Evolutionary conservation across 1,140 invertebrate species (phyloP), one percentile per base, ranked within the genome.

Genomic region (Diplogasteroides magnus): DNA sequence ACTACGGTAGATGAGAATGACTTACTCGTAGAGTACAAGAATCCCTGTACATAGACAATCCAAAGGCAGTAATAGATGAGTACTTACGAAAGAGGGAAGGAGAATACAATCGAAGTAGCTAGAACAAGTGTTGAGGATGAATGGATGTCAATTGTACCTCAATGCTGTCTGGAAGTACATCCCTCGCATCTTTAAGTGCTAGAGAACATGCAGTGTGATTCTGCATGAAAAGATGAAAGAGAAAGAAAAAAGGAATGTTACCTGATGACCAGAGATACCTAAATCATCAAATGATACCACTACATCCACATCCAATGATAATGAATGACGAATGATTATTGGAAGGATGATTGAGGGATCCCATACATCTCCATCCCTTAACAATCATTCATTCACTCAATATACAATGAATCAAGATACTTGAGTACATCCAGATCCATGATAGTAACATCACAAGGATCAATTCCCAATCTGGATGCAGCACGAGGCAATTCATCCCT

Each of bases 401-500:
- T n/a, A n/a, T n/a, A n/a, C n/a, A n/a, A n/a, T n/a, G n/a, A n/a
- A n/a, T n/a, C n/a, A n/a, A n/a, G n/a, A n/a, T n/a, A n/a, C n/a
- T 87, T 88, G 77, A 94, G 84, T 73, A 75, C 70, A 55, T 77
- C 80, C 29, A 71, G 83, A 69, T 86, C 81, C 31, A 84, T 79
- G 74, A 94, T 84, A 61, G 88, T 89, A 61, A 95, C 87, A 83
- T 91, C 90, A 73, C 87, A 85, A 60, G 88, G 86, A 32, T 87
- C 86, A 58, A 95, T 89, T n/a, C 92, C 91, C 65, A 96, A 85
- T 57, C 87, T 84, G 61, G 85, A 84, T 83, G 91, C 91, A 71
- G 91, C 90, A 31, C 87, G 83, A 85, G 90, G 90, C 60, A 96
- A 82, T 85, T 97, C 94, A 73, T 87, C 80, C 67, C 88, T 89